These are phyloP conservation scores for Saccopteryx leptura DNA, from an alignment of 2,113 vertebrate species.

Conservation along the genomic window DNA sequence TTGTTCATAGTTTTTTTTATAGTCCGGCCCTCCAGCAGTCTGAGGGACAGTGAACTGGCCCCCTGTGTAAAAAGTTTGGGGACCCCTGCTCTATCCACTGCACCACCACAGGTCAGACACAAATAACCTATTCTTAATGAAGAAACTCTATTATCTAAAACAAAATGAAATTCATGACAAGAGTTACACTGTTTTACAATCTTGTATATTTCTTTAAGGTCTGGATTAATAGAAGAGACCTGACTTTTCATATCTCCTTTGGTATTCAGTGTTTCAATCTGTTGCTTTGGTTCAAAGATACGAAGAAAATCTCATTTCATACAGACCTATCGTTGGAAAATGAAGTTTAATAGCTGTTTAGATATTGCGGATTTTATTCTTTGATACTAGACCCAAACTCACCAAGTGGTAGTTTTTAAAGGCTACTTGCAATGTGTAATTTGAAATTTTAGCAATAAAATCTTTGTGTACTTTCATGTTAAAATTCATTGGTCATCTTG, in stretches of 20 bases:
- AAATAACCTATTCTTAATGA: neutral
- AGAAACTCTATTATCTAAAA: conserved; percentile 46
- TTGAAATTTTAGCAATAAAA: neutral
- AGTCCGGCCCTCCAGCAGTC: no score
- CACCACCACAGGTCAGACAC: neutral
- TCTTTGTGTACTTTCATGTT: neutral
- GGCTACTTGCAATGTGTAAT: neutral
- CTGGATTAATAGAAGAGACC: neutral
- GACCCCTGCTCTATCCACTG: no score
- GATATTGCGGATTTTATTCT: conserved; percentile 33
- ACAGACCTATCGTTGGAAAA: neutral
- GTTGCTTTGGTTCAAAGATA: neutral
- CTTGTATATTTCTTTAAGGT: neutral
- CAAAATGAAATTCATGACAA: conserved; percentile 19
- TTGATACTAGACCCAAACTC: conserved; percentile 53
- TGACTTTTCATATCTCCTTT: neutral
- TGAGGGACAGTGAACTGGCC: no score
- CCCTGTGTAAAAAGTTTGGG: no score
- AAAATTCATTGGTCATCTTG: neutral
- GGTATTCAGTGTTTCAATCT: neutral
- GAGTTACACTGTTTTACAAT: neutral
- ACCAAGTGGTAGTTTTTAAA: conserved; percentile 10
- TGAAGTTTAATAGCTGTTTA: neutral
- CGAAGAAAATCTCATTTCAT: conserved; percentile 44
- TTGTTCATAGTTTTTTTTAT: no score